Base-by-base conservation (phyloP, 2,888 invertebrate species). In the Phyllotreta cruciferae region DNA sequence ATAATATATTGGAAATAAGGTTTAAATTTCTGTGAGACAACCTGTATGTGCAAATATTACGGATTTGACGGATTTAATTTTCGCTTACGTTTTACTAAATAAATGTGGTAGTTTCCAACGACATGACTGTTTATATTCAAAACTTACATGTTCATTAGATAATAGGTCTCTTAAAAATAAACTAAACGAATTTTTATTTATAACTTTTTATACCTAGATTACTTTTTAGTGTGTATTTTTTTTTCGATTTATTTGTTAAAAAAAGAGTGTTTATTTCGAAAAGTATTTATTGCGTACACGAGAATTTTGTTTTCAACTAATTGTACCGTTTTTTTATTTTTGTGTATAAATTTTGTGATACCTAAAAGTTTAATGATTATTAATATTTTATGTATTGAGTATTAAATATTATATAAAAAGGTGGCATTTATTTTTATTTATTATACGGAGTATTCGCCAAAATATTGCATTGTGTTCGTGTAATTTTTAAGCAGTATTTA, bases 151-250 rank as follows among this genome's bases (percentile, higher is more conserved):
- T 60, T 52, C 60, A 60, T 44, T 60, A 53, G 60, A 42, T 10
- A 10, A 58, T 52, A 53, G 52, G 44, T 52, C 36, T 50, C 44
- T 37, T 37, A 47, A 24, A 24, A 14, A 58, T 58, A 9, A 35
- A 50, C 36, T 58, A 52, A 60, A 60, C 63, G 54, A 66, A 65
- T 62, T 61, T 66, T 61, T 58, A 53, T 61, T 66, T 60, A 60
- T 54, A 50, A 41, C 54, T 66, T 63, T 66, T 63, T 56, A 57
- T 62, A 62, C 53, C 62, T 65, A 63, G 66, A 56, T 37, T 55
- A 58, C 41, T 52, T 56, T 62, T 54, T 60, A 63, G 63, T 61
- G 44, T 67, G 60, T 65, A 67, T 52, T 65, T 63, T 60, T 65
- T 55, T 56, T 64, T 54, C 56, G 53, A 53, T 41, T 52, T 60